These are phyloP conservation scores for Prietella phreatophila DNA, from an alignment of 2,113 vertebrate species.

Conservation along the genomic window DNA sequence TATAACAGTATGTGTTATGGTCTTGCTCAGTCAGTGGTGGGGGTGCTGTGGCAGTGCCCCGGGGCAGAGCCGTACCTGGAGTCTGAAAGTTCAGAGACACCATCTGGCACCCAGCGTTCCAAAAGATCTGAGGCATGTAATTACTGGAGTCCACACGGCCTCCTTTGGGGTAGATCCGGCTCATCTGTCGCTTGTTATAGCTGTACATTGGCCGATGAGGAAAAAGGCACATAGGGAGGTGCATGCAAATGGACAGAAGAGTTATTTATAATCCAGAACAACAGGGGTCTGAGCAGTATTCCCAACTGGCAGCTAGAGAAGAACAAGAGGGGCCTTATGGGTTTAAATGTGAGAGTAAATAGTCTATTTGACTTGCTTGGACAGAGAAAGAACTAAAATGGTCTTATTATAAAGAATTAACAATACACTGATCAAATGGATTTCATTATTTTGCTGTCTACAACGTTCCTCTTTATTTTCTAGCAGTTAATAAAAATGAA, in stretches of 20 bases:
- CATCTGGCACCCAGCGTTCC: conserved; percentile 99
- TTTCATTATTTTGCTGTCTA: not conserved
- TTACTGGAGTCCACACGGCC: conserved; percentile 99
- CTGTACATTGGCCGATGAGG: conserved; percentile 81
- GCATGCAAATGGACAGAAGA: conserved; percentile 7
- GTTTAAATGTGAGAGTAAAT: not conserved
- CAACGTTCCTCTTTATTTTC: not conserved
- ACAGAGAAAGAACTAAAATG: not conserved
- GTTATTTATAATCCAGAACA: conserved; percentile 69
- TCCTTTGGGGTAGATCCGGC: conserved; percentile 99
- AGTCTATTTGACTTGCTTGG: not conserved
- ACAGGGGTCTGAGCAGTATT: conserved; percentile 39
- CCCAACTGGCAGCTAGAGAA: not conserved
- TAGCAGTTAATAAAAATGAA: not conserved
- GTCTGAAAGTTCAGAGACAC: conserved; percentile 99
- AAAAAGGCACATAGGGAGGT: conserved; percentile 60
- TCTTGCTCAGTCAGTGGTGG: not conserved
- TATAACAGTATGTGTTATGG: not conserved
- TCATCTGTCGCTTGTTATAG: conserved; percentile 99
- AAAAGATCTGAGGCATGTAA: conserved; percentile 99
- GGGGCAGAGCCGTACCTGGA: conserved; percentile 82
- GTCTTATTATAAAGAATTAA: not conserved
- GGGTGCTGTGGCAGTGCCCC: conserved; percentile 42
- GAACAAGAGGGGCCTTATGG: not conserved
- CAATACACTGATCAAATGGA: not conserved